Evolutionary conservation across 2,888 invertebrate genomes (phyloP).

Genomic region (Celastrina argiolus): DNA sequence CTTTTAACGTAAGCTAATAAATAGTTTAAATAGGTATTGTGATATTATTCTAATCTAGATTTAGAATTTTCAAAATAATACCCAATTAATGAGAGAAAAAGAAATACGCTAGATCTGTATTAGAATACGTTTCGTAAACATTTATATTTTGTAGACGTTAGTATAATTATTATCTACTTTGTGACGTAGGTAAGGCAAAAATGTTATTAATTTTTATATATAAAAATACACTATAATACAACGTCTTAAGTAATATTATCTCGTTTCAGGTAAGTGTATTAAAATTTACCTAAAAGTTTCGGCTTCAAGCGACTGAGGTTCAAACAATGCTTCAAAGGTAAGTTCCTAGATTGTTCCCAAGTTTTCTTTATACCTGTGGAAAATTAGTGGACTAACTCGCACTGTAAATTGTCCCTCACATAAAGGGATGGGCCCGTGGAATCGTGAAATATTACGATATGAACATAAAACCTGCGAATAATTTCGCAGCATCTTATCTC

Average conservation of each 20-base stretch:
- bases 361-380: conserved; percentile 11
- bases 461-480: conserved; percentile 44
- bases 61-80: no score
- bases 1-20: no score
- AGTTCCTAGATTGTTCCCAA: conserved; percentile 11
- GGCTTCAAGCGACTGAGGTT: neutral
- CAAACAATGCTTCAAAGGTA: conserved; percentile 15
- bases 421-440: conserved; percentile 59
- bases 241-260: neutral
- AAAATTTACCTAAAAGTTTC: neutral
- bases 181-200: no score
- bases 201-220: no score
- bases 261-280: conserved; percentile 13
- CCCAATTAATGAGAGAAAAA: no score
- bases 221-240: no score
- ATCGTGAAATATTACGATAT: conserved; percentile 49
- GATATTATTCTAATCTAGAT: no score
- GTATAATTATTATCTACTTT: no score
- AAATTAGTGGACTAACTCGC: conserved; percentile 43
- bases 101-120: no score
- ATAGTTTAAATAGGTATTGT: no score
- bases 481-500: conserved; percentile 32
- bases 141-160: no score
- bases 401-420: conserved; percentile 69
- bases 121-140: no score